Base-by-base conservation (phyloP, 2,888 invertebrate genomes). In the Cylindroiulus punctatus region DNA sequence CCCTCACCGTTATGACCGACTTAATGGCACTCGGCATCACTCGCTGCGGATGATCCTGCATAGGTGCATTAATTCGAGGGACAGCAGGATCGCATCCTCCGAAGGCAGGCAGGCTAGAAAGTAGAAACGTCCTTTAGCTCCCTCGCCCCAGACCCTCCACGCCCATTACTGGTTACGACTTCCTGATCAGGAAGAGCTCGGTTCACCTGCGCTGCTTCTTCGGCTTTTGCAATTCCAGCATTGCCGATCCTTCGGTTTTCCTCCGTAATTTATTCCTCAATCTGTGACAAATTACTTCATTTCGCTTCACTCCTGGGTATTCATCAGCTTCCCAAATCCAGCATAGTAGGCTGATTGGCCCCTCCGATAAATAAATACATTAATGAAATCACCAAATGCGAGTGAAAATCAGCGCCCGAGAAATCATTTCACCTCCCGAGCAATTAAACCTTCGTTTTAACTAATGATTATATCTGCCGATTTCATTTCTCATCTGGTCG, bases 121-220 rank as follows among this genome's bases (percentile, higher is more conserved):
- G 57, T 57, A 57, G 57, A n/a, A 57, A 57, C 57, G 19, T 57
- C 57, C 19, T 57, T 57, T 57, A n/a, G 57, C n/a, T 57, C 57
- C 57, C 57, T 57, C 7, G 65, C n/a, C 22, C 65, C 65, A 44
- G 26, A 65, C 26, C n/a, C 65, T 26, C 65, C 26, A 65, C 12
- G 65, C 26, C 65, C 65, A 65, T 65, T 65, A 65, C 65, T 4
- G 65, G 65, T 65, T 65, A 65, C 26, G 65, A 65, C 65, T 65
- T 26, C 65, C 65, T 65, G 65, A 65, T 65, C 65, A 65, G 10
- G 22, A 57, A 12, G 65, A 65, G 26, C 65, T 65, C 65, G 26
- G 26, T 65, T 65, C 65, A 65, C 65, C 65, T 65, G 65, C 65
- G 26, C 22, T 65, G n/a, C 65, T 26, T 65, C 10, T 26, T 65